Evolutionary conservation across 2,797 vertebrate genomes (phyloP).

Genomic region (Eurystomus glaucurus): DNA sequence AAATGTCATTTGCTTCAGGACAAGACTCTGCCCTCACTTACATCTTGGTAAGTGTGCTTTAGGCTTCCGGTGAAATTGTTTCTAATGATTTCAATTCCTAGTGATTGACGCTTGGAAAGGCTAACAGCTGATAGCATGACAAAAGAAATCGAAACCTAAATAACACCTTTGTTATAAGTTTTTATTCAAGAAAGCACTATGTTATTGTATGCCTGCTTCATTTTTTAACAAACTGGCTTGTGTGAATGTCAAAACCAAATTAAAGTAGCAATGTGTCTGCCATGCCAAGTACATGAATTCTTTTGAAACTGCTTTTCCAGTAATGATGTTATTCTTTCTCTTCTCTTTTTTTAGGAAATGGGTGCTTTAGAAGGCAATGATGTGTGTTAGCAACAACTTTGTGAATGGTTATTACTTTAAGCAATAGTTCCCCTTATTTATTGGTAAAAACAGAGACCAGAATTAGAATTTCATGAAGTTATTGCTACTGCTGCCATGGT

Average conservation of each 20-base stretch:
- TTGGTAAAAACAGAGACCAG: neutral
- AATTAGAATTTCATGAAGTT: neutral
- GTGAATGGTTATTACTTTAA: neutral
- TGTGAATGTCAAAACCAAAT: slow-evolving; percentile 9
- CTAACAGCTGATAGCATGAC: neutral
- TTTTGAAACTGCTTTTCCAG: neutral
- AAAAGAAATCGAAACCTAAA: neutral
- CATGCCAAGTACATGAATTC: neutral
- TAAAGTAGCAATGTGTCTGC: neutral
- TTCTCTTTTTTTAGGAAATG: neutral
- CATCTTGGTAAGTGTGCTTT: fast-evolving
- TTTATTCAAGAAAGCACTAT: neutral
- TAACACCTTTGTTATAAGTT: neutral
- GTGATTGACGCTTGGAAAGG: neutral
- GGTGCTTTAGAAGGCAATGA: neutral
- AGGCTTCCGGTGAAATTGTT: neutral
- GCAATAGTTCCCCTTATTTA: neutral
- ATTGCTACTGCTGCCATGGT: neutral
- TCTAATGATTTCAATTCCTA: neutral
- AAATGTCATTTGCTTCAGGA: neutral
- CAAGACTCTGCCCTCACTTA: neutral
- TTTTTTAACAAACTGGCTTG: neutral
- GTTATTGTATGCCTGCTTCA: neutral
- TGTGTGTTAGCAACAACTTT: neutral
- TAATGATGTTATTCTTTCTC: neutral